phyloP scores from a whole-genome alignment of 2,888 invertebrate genomes.

The Drosophila tanythrix region DNA sequence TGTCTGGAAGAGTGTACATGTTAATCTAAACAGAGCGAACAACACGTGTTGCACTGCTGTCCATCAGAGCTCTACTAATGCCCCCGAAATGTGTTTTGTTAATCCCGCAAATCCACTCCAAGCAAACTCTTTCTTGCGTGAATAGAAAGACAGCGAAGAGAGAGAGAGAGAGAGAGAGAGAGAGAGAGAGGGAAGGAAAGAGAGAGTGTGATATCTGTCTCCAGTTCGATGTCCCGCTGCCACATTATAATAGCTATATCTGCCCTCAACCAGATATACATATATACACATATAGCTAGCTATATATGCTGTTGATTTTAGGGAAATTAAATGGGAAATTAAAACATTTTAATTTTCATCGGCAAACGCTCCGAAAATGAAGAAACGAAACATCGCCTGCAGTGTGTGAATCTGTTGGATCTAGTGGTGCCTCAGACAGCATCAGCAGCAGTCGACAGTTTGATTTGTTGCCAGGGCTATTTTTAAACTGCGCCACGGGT shows the following conservation, averaged over 20 bases:
- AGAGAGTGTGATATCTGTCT: not conserved
- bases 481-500: constrained; percentile 31
- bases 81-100: constrained; percentile 11
- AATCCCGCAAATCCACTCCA: constrained; percentile 12
- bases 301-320: constrained; percentile 20
- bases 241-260: constrained; percentile 26
- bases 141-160: not conserved
- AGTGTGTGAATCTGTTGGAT: constrained; percentile 38
- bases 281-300: not conserved
- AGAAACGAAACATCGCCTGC: constrained; percentile 28
- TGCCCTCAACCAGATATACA: not conserved
- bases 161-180: not conserved
- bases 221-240: constrained; percentile 29
- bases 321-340: constrained; percentile 47
- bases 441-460: constrained; percentile 25
- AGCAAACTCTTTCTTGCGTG: constrained; percentile 29
- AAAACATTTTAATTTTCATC: constrained; percentile 48
- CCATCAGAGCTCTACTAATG: constrained; percentile 5
- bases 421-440: constrained; percentile 12
- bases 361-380: constrained; percentile 44
- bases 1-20: not conserved
- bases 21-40: constrained; percentile 3
- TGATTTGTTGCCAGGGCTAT: constrained; percentile 53
- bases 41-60: constrained; percentile 15
- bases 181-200: not conserved